Evolutionary conservation across 2,888 invertebrate species (phyloP), one percentile per base, ranked within the genome.

Genomic region (Falcaria lacertinaria): DNA sequence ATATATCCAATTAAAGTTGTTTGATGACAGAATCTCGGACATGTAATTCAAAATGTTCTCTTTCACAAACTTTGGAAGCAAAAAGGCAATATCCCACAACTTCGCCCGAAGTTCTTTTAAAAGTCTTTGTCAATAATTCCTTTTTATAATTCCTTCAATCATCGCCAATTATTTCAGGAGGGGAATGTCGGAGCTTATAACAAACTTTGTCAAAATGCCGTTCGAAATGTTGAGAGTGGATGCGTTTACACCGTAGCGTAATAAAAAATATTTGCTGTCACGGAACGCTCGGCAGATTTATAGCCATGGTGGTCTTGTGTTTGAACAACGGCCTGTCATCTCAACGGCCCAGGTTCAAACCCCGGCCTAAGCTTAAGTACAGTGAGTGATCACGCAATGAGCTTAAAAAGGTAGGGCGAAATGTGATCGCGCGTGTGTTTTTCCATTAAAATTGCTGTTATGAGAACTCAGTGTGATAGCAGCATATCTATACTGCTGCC

Each of bases 171-270:
- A 60, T 52, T 42, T 42, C 34, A 42, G 42, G 39, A 44, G 25
- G 39, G 42, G 48, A 48, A 53, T 52, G 50, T 55, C 47, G 45
- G 52, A 52, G 50, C 52, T 42, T 43, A 47, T 39, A 46, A 46
- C 38, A 46, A 52, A 60, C 45, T 55, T 44, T 41, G 34, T 42
- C 40, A 39, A 43, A 33, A 34, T 13, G 11, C 34, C 33, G 25
- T 38, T 44, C 49, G 46, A 28, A 11, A 28, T 11, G 28, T 28
- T 28, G 3, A 28, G 28, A 7, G 28, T 11, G 28, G 28, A 1
- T 3, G 11, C 28, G 11, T 28, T 28, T 28, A 28, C 11, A 28
- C 11, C 7, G 28, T 3, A 28, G 28, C 28, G 11, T 11, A n/a
- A n/a, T n/a, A n/a, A n/a, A n/a, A n/a, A n/a, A 5, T 28, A 11